Percentiles rank a stretch among this genome's conserved stretches.
Conservation (phyloP, 2,113 vertebrate genomes). For the Echinops telfairi region DNA sequence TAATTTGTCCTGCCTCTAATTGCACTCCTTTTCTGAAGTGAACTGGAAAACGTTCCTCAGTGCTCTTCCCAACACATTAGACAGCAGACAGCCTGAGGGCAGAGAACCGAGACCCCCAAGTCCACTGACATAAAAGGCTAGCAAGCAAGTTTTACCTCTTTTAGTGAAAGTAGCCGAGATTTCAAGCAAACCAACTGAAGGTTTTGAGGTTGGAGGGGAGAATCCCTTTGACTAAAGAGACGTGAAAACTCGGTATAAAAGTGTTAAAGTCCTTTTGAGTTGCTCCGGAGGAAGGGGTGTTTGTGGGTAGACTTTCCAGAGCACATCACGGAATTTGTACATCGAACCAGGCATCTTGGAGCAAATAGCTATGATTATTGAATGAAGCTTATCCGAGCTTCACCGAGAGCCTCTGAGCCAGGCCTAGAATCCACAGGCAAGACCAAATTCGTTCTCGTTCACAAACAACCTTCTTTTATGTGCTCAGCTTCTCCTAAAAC, state of each 20-base stretch:
- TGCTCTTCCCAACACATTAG: not conserved
- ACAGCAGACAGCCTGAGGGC: not conserved
- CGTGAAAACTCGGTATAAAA: not conserved
- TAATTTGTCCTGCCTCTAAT: not conserved
- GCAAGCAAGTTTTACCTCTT: not conserved
- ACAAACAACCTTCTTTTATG: conserved; percentile 43
- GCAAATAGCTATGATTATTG: conserved; percentile 9
- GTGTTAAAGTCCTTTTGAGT: not conserved
- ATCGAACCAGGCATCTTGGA: not conserved
- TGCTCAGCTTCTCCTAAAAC: conserved; percentile 35
- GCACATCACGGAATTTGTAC: not conserved
- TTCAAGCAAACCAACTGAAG: not conserved
- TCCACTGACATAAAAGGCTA: not conserved
- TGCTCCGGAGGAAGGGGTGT: not conserved
- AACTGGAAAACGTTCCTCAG: not conserved
- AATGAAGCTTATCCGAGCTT: not conserved
- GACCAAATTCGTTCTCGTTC: conserved; percentile 19
- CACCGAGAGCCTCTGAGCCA: not conserved
- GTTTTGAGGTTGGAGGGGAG: not conserved
- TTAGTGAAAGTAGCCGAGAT: conserved; percentile 10
- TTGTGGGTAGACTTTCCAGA: not conserved
- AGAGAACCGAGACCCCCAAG: not conserved
- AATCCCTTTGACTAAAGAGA: not conserved
- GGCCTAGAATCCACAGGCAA: not conserved
- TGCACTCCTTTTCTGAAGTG: not conserved